phyloP scores from a whole-genome alignment of 92 coral and sea anemone genomes.

The Parazoanthus swiftii region DNA sequence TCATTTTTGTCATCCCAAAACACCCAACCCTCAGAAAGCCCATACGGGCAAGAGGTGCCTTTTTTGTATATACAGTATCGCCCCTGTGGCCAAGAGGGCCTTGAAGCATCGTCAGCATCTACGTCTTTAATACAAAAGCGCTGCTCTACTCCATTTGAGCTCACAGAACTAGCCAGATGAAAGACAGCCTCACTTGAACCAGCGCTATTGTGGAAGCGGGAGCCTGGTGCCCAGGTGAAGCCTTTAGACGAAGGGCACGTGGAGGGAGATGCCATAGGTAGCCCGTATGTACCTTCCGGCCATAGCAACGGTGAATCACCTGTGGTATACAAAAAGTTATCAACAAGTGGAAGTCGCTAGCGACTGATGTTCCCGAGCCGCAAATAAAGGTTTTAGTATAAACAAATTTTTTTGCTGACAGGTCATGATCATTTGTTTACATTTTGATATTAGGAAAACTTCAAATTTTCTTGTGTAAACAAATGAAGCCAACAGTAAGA shows the following conservation, averaged over 20 bases:
- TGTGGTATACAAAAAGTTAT: neutral
- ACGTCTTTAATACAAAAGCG: constrained; percentile 52
- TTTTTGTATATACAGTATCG: constrained; percentile 55
- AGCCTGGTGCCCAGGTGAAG: constrained; percentile 10
- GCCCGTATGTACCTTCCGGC: constrained; percentile 16
- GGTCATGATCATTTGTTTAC: neutral
- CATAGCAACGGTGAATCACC: neutral
- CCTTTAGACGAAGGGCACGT: constrained; percentile 9
- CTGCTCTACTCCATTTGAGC: constrained; percentile 45
- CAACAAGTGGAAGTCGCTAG: neutral
- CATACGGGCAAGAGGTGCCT: constrained; percentile 49
- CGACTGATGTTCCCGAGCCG: too few species aligned
- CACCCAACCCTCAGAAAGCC: constrained; percentile 52
- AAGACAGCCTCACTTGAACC: constrained; percentile 35
- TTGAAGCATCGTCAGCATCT: constrained; percentile 32
- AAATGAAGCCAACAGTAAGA: too few species aligned
- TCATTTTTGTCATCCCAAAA: constrained; percentile 49
- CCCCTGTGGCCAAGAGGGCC: constrained; percentile 54
- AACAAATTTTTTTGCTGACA: too few species aligned
- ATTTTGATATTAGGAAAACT: too few species aligned
- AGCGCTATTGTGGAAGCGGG: constrained; percentile 48
- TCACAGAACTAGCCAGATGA: constrained; percentile 52
- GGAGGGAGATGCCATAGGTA: neutral
- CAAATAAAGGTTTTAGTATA: too few species aligned
- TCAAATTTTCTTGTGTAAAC: too few species aligned